Base-by-base conservation (phyloP, 2,797 vertebrate genomes). In the Tolypeutes matacus region DNA sequence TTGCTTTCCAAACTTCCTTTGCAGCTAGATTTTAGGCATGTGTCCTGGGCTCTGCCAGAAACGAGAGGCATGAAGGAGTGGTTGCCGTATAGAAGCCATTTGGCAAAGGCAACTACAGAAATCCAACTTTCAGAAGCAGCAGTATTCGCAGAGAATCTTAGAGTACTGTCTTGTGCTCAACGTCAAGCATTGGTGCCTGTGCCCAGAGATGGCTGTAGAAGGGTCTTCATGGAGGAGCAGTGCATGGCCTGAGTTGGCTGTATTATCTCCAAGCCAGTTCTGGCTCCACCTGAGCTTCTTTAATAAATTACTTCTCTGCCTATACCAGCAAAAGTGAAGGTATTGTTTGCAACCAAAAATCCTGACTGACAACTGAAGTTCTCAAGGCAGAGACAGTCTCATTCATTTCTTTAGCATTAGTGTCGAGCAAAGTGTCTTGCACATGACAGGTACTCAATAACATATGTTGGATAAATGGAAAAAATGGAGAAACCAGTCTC, bases 41-140 rank as follows among this genome's bases (percentile, higher is more conserved):
- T 62, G 89, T 69, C 78, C 21, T 23, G 42, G 56, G 14, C 64
- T 91, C 91, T 39, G n/a, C 69, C 86, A 96, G 67, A 91, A 31
- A 1, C 1, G 15, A 81, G 72, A 82, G 9, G 53, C 11, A 6
- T 2, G 15, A 89, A 80, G n/a, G 23, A 62, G 3, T 2, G 7
- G 60, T 62, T 86, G 25, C 21, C 56, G 81, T 23, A 2, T 49
- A 14, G 39, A 93, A 49, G 56, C 60, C 83, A 56, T 49, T 58
- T 46, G 39, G 51, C 36, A 78, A 86, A 42, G 7, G n/a, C 5
- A 3, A 17, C 51, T 58, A n/a, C 18, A 49, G 60, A 51, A 46
- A 34, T 56, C 60, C 73, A 49, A 8, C 34, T 85, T 83, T 69
- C 62, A 84, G 76, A 56, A 70, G 73, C 6, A 10, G 10, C 5